Evolutionary conservation across 2,113 vertebrate species (phyloP), one percentile per base, ranked within the genome.

Genomic region (Campylomormyrus numenius): DNA sequence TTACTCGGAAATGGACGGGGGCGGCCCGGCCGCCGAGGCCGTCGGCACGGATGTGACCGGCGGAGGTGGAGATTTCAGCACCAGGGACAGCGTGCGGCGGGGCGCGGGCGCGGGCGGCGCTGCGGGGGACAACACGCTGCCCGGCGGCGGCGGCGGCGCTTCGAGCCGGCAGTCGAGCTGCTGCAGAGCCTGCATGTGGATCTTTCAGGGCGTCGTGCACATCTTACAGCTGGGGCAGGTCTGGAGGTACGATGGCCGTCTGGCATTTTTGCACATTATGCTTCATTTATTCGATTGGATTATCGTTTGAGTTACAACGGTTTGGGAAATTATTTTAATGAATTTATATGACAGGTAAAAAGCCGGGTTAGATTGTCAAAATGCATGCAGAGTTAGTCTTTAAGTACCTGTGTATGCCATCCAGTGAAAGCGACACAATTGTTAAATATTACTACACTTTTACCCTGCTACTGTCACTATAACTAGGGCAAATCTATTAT

Each of bases 181-280:
- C 97, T 98, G 98, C 95, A 97, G 97, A 95, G 96, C 95, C 93
- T 96, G 96, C 92, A 89, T 97, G 94, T 98, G 97, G 97, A 62
- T 97, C 91, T 95, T 98, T 90, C 97, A 98, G 94, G 95, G 95
- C 92, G 66, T 97, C 91, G 94, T 98, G 90, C 98, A 98, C 94
- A 95, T 97, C 87, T 95, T 99, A 92, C 98, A 98, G 95, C 96
- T 99, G 90, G 97, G 98, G 45, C 98, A 98, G 94, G 97, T 98
- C 94, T 99, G 98, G 97, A 97, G 97, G 97, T 97, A 95, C 95
- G 96, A 85, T 52, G 74, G 46, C 45, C 11, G n/a, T 27, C 45
- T 46, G 2, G 24, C 4, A 11, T 31, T 27, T 27, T 74, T 49
- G 52, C 10, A 31, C 53, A 21, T 31, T 58, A 8, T 52, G 50